Evolutionary conservation across 2,113 vertebrate genomes (phyloP), one percentile per base, ranked within the genome.

Genomic region (Mixornis gularis): DNA sequence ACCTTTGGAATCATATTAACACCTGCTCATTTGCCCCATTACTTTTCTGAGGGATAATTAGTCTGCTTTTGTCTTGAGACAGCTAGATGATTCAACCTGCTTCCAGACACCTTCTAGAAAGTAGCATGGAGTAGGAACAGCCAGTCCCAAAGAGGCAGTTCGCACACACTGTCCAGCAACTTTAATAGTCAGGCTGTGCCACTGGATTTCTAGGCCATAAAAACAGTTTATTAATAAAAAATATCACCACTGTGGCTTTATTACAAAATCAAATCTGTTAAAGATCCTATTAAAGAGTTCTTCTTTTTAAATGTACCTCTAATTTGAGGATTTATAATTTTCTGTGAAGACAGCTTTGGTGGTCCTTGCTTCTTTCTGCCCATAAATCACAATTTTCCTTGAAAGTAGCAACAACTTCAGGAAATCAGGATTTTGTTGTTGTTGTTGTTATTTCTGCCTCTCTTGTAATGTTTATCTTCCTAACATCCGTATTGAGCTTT

Each of bases 131-230:
- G 11, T 22, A 29, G 10, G 30, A 25, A 24, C 10, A 68, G 27
- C 19, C 6, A 19, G 62, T 51, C 21, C 36, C 30, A 51, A 30
- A 66, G 26, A 48, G 10, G 16, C 20, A 32, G 7, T 27, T n/a
- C 4, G 0, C 26, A 36, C 1, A 46, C 8, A 10, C 4, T 15
- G 2, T 40, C 30, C 5, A 1, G 12, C 26, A 83, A 18, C 12
- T 9, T 72, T 26, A 36, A 44, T 1, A 49, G 13, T 55, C 34
- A 64, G 38, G 9, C 3, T 88, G 9, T 30, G 40, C 8, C 24
- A 12, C 20, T 43, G n/a, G 26, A 34, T 43, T 74, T 74, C n/a
- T 56, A 30, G 41, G n/a, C 15, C 5, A 9, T 48, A 59, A 34
- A 90, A 62, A 1, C 0, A 17, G 8, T 38, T 68, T 87, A 48